Evolutionary conservation across 2,797 vertebrate genomes (phyloP), one percentile per base, ranked within the genome.

Genomic region (Ateles fusciceps): DNA sequence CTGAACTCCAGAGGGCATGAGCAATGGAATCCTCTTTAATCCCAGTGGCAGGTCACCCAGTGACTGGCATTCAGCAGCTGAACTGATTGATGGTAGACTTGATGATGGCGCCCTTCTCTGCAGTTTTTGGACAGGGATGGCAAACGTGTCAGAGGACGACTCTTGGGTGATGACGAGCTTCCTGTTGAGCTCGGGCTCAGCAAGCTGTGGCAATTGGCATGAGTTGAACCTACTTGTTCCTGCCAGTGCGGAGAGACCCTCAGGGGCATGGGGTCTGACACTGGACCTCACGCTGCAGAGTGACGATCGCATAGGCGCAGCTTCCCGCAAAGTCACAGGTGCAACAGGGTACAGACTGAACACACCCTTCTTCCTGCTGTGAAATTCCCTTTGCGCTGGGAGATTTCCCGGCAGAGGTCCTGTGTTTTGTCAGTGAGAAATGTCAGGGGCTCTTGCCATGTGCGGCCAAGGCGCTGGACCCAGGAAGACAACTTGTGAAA

Each of bases 371-470:
- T 89, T 55, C 26, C 89, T 42, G 48, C 80, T 42, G n/a, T 21
- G 59, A n/a, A 26, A 36, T 10, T 57, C 50, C 74, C 74, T 78
- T 57, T 24, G 19, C 11, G 0, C 2, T 1, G 7, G 61, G 74
- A n/a, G 55, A 30, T 50, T 84, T 75, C 74, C 13, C 0, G 11
- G 88, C n/a, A 68, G 81, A 74, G 39, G 33, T 17, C 39, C 92
- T 48, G 2, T 4, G 2, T 42, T 78, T 19, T 19, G 36, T 39
- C 55, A 26, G 22, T 7, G 79, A 89, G 85, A 36, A 19, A 52
- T n/a, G 28, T 1, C 28, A 0, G 1, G 12, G 64, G 36, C 36
- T 44, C n/a, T 46, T 8, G 61, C 52, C 1, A 0, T 0, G 0
- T 0, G 28, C 21, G 10, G 50, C 42, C 9, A 1, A 5, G 13